These are phyloP conservation scores for Cryptosula pallasiana DNA, from an alignment of 2,888 invertebrate genomes.

Conservation along the genomic window DNA sequence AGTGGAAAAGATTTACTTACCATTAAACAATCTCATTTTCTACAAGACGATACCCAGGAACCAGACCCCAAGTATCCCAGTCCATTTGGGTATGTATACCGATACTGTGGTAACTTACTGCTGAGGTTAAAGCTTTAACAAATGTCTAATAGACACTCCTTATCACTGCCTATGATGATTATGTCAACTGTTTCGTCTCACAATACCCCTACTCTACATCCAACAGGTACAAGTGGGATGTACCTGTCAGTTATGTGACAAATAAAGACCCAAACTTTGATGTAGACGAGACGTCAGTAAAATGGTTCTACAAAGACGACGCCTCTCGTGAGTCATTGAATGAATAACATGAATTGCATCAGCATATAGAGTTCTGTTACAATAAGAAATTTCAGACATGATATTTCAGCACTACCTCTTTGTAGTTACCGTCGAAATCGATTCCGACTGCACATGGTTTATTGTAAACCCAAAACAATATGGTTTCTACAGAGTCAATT, in stretches of 20 bases:
- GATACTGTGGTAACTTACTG: no score
- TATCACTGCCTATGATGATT: no score
- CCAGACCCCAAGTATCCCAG: slow-evolving; percentile 24
- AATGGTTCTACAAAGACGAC: slow-evolving; percentile 7
- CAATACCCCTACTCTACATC: no score
- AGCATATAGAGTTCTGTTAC: no score
- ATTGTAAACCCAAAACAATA: slow-evolving; percentile 53
- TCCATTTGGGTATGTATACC: slow-evolving; percentile 18
- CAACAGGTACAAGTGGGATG: slow-evolving; percentile 17
- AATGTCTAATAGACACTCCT: no score
- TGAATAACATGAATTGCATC: no score
- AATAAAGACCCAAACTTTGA: background rate
- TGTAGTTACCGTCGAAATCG: background rate
- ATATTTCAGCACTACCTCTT: no score
- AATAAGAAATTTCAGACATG: no score
- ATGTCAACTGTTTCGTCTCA: no score
- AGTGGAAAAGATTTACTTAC: background rate
- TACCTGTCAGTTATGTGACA: slow-evolving; percentile 17
- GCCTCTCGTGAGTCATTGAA: background rate
- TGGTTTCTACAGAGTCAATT: slow-evolving; percentile 54
- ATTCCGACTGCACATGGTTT: slow-evolving; percentile 37
- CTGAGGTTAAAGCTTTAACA: no score
- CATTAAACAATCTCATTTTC: slow-evolving; percentile 20
- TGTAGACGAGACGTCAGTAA: slow-evolving; percentile 1
- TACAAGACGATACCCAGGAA: background rate